Evolutionary conservation across 2,113 vertebrate species (phyloP).

Genomic region (Phalacrocorax brasilianus): DNA sequence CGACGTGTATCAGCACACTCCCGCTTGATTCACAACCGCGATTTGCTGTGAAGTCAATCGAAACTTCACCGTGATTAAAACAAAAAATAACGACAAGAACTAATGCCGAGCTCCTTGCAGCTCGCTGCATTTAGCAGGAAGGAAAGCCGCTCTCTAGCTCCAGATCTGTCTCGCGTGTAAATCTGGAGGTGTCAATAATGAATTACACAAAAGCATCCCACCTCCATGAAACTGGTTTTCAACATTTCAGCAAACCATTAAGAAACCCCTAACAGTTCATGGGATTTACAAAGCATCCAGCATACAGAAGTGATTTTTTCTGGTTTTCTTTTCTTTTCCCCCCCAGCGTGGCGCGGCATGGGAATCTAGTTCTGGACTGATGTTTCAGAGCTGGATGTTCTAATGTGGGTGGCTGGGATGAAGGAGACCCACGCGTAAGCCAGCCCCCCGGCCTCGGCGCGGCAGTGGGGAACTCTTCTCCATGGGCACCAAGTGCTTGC

Average conservation of each 20-base stretch:
- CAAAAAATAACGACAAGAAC: neutral
- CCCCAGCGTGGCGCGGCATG: accelerated
- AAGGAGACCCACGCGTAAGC: accelerated
- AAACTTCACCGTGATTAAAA: neutral
- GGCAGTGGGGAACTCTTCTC: neutral
- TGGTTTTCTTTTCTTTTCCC: neutral
- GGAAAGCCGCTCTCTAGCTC: neutral
- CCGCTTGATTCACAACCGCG: neutral
- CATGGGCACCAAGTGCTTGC: accelerated
- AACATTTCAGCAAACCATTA: neutral
- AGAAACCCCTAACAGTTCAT: neutral
- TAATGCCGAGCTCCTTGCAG: neutral
- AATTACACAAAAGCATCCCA: neutral
- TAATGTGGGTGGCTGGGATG: neutral
- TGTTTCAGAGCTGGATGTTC: neutral
- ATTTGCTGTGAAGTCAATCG: accelerated
- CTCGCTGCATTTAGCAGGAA: neutral
- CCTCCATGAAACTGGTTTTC: neutral
- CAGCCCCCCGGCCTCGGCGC: accelerated
- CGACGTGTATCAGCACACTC: neutral
- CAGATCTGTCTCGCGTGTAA: neutral
- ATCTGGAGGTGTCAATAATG: neutral
- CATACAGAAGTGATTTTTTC: neutral
- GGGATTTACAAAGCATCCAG: neutral
- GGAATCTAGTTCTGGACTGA: neutral